Evolutionary conservation across 2,113 vertebrate genomes (phyloP).

Genomic region (Verasper variegatus): DNA sequence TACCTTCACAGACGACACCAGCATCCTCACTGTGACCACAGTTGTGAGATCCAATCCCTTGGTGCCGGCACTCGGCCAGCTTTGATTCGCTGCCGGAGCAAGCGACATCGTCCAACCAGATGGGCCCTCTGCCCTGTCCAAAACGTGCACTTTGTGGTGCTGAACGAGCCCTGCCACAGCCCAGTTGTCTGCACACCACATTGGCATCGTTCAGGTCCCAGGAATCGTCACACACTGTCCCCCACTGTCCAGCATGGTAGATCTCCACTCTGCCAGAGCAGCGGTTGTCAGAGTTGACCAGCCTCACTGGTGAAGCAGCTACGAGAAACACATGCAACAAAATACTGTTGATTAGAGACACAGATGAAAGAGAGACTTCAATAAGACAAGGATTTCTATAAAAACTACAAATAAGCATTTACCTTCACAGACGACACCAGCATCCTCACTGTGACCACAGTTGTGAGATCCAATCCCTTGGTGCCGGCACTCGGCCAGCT

Average conservation of each 20-base stretch:
- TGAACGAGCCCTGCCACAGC: conserved; percentile 45
- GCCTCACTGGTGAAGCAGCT: conserved; percentile 51
- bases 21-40: conserved; percentile 33
- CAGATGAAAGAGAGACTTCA: not conserved
- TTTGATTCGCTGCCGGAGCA: conserved; percentile 50
- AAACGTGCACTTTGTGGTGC: conserved; percentile 37
- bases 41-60: conserved; percentile 42
- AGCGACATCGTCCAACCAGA: conserved; percentile 63
- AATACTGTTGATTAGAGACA: not conserved
- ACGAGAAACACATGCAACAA: conserved; percentile 8
- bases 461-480: no score
- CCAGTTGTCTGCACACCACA: conserved; percentile 66
- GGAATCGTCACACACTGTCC: conserved; percentile 62
- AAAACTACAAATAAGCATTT: no score
- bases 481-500: no score
- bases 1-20: no score
- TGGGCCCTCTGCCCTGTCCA: conserved; percentile 60
- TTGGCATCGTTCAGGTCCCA: conserved; percentile 52
- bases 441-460: no score
- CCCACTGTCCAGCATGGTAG: conserved; percentile 48
- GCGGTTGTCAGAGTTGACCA: conserved; percentile 46
- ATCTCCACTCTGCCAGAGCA: conserved; percentile 70
- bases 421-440: no score
- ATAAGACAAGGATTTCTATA: not conserved
- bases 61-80: conserved; percentile 50